phyloP scores from a whole-genome alignment of 2,797 vertebrate species.

The Heterohyrax brucei region DNA sequence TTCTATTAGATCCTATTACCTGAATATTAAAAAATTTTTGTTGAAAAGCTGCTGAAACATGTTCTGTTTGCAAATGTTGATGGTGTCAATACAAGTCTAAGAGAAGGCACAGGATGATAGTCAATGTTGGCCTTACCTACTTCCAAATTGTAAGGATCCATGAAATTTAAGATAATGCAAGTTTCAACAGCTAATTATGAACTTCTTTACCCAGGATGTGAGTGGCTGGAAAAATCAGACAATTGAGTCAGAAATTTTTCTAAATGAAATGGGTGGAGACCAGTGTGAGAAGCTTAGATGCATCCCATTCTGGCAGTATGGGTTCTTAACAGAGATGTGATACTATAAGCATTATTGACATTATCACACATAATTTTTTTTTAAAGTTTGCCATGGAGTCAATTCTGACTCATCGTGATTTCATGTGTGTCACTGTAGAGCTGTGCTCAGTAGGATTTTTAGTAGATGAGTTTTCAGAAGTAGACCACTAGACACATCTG shows the following conservation, averaged over 20 bases:
- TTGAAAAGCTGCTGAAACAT: not conserved
- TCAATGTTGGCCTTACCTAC: accelerated
- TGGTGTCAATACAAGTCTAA: not conserved
- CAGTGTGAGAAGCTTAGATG: too few relatives aligned
- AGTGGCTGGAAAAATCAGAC: not conserved
- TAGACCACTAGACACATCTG: too few relatives aligned
- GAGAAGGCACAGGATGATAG: not conserved
- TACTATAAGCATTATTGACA: not conserved
- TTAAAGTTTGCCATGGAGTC: too few relatives aligned
- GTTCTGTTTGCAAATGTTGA: not conserved
- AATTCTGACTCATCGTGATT: too few relatives aligned
- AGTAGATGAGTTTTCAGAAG: too few relatives aligned
- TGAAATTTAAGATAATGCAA: not conserved
- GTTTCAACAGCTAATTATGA: accelerated
- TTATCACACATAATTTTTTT: accelerated
- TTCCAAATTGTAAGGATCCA: accelerated
- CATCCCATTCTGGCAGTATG: not conserved
- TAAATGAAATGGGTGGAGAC: accelerated
- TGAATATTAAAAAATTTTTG: not conserved
- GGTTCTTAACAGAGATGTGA: accelerated
- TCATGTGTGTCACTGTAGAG: too few relatives aligned
- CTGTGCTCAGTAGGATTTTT: too few relatives aligned
- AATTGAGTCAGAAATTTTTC: not conserved
- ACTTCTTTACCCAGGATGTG: too few relatives aligned
- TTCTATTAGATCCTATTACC: not conserved